phyloP scores from a whole-genome alignment of 2,797 vertebrate genomes.

The Pangasius larnaudii region DNA sequence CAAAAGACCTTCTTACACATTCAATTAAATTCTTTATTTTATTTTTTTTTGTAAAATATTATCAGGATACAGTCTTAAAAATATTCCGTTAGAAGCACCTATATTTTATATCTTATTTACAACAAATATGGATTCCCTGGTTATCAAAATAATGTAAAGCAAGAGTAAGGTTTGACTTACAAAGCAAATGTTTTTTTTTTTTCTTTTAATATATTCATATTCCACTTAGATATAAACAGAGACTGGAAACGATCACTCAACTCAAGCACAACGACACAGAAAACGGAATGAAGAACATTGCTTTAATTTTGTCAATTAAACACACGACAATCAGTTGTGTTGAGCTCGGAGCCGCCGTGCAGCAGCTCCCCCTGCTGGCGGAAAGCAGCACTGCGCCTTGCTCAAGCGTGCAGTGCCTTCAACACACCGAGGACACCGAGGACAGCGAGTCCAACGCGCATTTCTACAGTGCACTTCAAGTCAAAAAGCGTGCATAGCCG shows the following conservation, averaged over 20 bases:
- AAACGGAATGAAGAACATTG: conserved; percentile 41
- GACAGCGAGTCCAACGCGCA: conserved; percentile 58
- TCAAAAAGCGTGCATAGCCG: conserved; percentile 39
- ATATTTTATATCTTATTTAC: conserved; percentile 72
- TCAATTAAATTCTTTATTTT: conserved; percentile 62
- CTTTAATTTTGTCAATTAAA: conserved; percentile 60
- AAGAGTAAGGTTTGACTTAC: conserved; percentile 57
- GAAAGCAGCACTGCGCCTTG: conserved; percentile 62
- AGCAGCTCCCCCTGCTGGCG: conserved; percentile 70
- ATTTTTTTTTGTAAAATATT: conserved; percentile 78
- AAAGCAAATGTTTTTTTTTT: conserved; percentile 50
- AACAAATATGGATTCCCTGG: conserved; percentile 70
- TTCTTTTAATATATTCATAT: conserved; percentile 32
- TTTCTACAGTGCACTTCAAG: conserved; percentile 41
- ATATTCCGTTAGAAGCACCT: conserved; percentile 70
- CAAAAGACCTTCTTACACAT: conserved; percentile 26
- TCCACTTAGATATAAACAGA: conserved; percentile 53
- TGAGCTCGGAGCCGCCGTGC: conserved; percentile 61
- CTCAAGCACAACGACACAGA: conserved; percentile 51
- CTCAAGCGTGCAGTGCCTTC: conserved; percentile 41
- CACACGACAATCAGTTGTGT: conserved; percentile 70
- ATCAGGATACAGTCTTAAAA: conserved; percentile 72
- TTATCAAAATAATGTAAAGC: conserved; percentile 48
- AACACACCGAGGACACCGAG: conserved; percentile 50
- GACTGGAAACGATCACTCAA: conserved; percentile 6